Percentiles rank a stretch among this genome's conserved stretches.
These are phyloP conservation scores for Xylophagus ater DNA, from an alignment of 2,888 invertebrate genomes.

Conservation along the genomic window DNA sequence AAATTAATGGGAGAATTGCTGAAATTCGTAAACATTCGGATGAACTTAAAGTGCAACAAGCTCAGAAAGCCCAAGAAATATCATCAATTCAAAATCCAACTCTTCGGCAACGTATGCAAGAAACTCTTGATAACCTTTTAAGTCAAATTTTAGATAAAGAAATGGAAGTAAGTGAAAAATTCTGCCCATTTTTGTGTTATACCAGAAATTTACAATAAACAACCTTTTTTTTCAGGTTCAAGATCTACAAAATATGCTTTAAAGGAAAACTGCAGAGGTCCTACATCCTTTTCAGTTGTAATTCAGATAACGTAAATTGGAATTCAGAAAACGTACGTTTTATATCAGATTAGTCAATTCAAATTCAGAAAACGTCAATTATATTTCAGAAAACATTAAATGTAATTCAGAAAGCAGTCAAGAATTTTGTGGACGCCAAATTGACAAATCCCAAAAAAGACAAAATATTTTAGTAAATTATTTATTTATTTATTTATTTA, in stretches of 20 bases:
- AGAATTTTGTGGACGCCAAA: no score
- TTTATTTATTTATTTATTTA: no score
- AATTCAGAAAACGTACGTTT: no score
- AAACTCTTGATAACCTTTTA: conserved; percentile 64
- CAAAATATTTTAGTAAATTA: no score
- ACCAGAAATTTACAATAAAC: no score
- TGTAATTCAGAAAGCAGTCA: no score
- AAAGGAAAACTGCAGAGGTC: neutral
- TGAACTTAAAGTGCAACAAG: conserved; percentile 60
- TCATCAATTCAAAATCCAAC: conserved; percentile 76
- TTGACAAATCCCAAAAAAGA: no score
- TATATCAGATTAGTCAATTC: no score
- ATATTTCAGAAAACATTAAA: no score
- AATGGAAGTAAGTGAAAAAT: conserved; percentile 48
- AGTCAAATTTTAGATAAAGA: conserved; percentile 72
- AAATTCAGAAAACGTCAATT: no score
- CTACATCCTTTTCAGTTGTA: neutral
- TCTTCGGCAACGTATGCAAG: conserved; percentile 69
- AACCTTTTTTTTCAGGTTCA: conserved; percentile 15
- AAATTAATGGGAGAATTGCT: conserved; percentile 53
- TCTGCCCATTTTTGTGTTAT: no score
- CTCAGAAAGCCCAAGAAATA: conserved; percentile 72
- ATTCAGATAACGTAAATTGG: no score
- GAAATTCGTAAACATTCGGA: conserved; percentile 62
- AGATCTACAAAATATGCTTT: conserved; percentile 16